Evolutionary conservation across 1,140 invertebrate genomes (phyloP).

Genomic region (Microplitis demolitor): DNA sequence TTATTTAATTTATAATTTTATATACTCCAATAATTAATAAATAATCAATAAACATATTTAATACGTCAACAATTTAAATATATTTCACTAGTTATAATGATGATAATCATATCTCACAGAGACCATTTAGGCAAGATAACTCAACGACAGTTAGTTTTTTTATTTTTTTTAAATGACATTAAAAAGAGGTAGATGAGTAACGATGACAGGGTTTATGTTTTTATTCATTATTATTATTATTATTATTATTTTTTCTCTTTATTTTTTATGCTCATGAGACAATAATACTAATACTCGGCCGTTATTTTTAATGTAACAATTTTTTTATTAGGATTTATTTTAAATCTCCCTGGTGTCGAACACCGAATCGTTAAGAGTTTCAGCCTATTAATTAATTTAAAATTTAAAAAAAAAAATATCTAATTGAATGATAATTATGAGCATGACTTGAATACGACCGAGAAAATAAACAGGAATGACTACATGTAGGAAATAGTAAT

Average conservation of each 20-base stretch:
- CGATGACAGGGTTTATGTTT: constrained; percentile 20
- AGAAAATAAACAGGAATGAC: not conserved
- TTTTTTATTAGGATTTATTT: constrained; percentile 9
- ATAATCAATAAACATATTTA: not conserved
- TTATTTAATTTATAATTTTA: no score
- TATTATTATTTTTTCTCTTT: no score
- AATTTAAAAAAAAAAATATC: not conserved
- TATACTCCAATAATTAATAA: not conserved
- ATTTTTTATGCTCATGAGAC: constrained; percentile 23
- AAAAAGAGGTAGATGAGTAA: constrained; percentile 31
- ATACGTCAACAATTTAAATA: not conserved
- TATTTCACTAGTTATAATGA: constrained; percentile 13
- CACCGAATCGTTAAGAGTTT: constrained; percentile 18
- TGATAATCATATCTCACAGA: constrained; percentile 17
- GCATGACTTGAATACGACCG: not conserved
- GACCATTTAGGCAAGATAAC: constrained; percentile 16
- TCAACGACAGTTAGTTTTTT: constrained; percentile 2
- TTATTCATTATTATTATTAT: constrained; percentile 15
- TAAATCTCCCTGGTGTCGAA: not conserved
- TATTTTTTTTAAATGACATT: constrained; percentile 5
- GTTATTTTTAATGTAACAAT: constrained; percentile 27
- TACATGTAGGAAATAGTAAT: not conserved
- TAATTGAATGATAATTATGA: not conserved
- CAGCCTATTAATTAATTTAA: not conserved
- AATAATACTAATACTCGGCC: constrained; percentile 32